Base-by-base conservation (phyloP, 2,888 invertebrate genomes). In the Dryomyza anilis region DNA sequence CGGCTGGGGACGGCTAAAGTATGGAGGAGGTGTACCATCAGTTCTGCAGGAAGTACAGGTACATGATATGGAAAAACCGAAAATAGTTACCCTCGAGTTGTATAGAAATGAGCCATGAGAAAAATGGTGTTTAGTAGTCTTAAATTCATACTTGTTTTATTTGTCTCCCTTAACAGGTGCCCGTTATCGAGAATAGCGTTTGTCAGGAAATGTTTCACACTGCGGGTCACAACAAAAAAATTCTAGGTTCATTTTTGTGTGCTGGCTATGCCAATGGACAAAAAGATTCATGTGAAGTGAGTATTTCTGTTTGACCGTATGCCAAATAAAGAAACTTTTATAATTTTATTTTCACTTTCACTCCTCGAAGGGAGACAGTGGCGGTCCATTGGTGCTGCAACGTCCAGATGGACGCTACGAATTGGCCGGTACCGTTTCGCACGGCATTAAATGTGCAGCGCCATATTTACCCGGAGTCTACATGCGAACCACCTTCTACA, bases 131-230 rank as follows among this genome's bases (percentile, higher is more conserved):
- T 39, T 39, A n/a, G 7, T 3, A n/a, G 39, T 4, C 39, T 7
- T n/a, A 2, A 39, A 39, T 48, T n/a, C 16, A 19, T 23, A 19
- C 16, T 19, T 19, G 33, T 7, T 39, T 25, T n/a, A 1, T 14
- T 8, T 25, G 8, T 3, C 10, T 25, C 12, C 12, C 27, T 45
- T 6, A 16, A 16, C 58, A 90, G 86, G 95, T 96, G 25, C 96
- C 96, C 36, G 90, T 96, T 68, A 93, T 96, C 84, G 93, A 94
- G 79, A 96, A 96, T 82, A 88, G 88, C 70, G 93, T 94, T 12
- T 96, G 96, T 79, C 95, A 96, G 80, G 93, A 94, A 80, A 95
- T 96, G 95, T 96, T 96, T 86, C 89, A 91, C 73, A 93, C 93
- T 0, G 95, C 93, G 1, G 94, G 94, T 0, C 95, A 96, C 79